Evolutionary conservation across 2,113 vertebrate genomes (phyloP).

Genomic region (Piprites chloris): DNA sequence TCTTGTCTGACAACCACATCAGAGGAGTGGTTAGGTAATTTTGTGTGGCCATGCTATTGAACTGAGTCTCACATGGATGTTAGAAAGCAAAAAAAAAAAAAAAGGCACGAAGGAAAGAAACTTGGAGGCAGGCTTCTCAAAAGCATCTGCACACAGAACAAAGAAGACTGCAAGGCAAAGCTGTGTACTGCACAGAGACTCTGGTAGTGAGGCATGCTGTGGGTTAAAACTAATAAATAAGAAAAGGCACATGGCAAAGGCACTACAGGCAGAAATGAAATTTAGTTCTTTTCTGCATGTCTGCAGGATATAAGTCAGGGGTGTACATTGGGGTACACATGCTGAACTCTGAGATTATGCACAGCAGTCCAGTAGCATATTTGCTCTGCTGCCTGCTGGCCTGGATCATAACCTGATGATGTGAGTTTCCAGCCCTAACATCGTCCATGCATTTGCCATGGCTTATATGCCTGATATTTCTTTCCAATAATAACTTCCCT

Average conservation of each 20-base stretch:
- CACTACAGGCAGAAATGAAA: not conserved
- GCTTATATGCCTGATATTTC: slow-evolving; percentile 25
- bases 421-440: slow-evolving; percentile 31
- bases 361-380: not conserved
- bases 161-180: not conserved
- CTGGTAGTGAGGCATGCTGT: not conserved
- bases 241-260: not conserved
- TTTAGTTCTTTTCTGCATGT: not conserved
- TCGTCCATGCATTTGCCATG: not conserved
- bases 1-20: not conserved
- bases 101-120: not conserved
- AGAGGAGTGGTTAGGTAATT: not conserved
- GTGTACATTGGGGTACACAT: not conserved
- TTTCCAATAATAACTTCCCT: slow-evolving; percentile 56
- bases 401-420: slow-evolving; percentile 22
- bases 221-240: slow-evolving; percentile 1
- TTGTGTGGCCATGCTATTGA: not conserved
- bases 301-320: not conserved
- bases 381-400: slow-evolving; percentile 15
- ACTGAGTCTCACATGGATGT: not conserved
- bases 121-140: not conserved
- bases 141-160: not conserved
- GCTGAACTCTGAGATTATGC: slow-evolving; percentile 41
- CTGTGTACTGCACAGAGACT: not conserved
- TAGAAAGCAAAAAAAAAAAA: not conserved